Evolutionary conservation across 1,140 invertebrate species (phyloP).

Genomic region (Drosophila subpulchrella): DNA sequence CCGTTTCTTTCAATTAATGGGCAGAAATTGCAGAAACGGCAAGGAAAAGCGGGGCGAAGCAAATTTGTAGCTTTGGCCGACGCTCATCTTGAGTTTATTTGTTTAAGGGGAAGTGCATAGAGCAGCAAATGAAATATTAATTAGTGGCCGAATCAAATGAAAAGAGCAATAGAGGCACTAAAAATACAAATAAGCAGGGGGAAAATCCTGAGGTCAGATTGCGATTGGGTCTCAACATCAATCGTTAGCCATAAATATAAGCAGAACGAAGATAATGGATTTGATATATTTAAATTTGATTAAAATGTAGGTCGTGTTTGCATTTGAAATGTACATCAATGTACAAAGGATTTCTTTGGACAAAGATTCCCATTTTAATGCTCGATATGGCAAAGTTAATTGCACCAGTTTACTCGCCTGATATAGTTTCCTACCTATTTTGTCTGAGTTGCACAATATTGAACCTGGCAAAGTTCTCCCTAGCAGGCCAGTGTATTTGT

Average conservation of each 20-base stretch:
- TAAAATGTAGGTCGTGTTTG: no score
- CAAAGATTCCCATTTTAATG: neutral
- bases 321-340: neutral
- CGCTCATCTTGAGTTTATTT: conserved; percentile 39
- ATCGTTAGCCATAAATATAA: neutral
- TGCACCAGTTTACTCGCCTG: neutral
- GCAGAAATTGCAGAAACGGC: conserved; percentile 52
- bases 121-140: conserved; percentile 73
- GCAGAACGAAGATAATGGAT: neutral
- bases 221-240: neutral
- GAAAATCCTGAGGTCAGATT: conserved; percentile 17
- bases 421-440: neutral
- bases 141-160: conserved; percentile 69
- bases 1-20: conserved; percentile 60
- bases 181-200: conserved; percentile 22
- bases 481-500: conserved; percentile 6
- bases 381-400: neutral
- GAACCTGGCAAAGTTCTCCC: conserved; percentile 25
- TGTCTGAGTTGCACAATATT: conserved; percentile 24
- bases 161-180: conserved; percentile 43
- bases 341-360: neutral
- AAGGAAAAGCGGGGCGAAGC: conserved; percentile 47
- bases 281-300: no score
- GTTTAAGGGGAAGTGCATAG: conserved; percentile 38
- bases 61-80: conserved; percentile 24